These are phyloP conservation scores for Drosophila limbata DNA, from an alignment of 2,888 invertebrate genomes.

Conservation along the genomic window DNA sequence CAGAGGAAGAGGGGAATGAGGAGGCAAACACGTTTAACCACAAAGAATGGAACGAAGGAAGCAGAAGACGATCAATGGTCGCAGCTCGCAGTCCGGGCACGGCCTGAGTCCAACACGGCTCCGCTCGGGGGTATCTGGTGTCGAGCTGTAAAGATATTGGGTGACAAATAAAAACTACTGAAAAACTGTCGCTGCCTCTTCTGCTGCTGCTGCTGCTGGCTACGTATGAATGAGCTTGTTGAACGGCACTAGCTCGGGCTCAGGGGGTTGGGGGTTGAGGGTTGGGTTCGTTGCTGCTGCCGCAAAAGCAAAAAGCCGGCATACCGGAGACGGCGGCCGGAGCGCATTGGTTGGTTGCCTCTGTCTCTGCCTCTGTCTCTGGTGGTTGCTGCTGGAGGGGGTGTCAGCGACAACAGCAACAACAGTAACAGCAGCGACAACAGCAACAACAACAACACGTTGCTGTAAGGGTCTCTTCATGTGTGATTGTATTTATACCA, in stretches of 20 bases:
- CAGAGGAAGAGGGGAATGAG: constrained; percentile 12
- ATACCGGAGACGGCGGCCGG: constrained; percentile 54
- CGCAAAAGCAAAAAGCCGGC: constrained; percentile 67
- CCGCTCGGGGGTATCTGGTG: constrained; percentile 73
- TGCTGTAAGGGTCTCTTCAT: constrained; percentile 69
- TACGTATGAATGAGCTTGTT: constrained; percentile 75
- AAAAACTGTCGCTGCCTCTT: constrained; percentile 58
- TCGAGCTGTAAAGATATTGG: constrained; percentile 83
- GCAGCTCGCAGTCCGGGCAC: constrained; percentile 14
- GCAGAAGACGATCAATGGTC: constrained; percentile 78
- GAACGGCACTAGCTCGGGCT: constrained; percentile 28
- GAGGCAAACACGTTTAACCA: constrained; percentile 73
- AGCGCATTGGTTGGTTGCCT: constrained; percentile 74
- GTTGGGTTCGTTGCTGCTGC: constrained; percentile 54
- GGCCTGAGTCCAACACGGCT: constrained; percentile 15
- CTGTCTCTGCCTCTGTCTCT: too few species aligned
- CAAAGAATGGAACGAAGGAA: constrained; percentile 77
- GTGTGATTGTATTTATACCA: constrained; percentile 43
- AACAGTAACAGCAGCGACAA: too few species aligned
- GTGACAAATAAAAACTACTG: constrained; percentile 84
- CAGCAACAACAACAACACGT: constrained; percentile 18
- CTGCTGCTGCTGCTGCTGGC: constrained; percentile 35
- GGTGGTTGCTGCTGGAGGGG: constrained; percentile 46
- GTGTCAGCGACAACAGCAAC: constrained; percentile 32
- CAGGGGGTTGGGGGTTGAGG: constrained; percentile 35